These are phyloP conservation scores for Kryptolebias marmoratus DNA, from an alignment of 2,113 vertebrate species.

Conservation along the genomic window DNA sequence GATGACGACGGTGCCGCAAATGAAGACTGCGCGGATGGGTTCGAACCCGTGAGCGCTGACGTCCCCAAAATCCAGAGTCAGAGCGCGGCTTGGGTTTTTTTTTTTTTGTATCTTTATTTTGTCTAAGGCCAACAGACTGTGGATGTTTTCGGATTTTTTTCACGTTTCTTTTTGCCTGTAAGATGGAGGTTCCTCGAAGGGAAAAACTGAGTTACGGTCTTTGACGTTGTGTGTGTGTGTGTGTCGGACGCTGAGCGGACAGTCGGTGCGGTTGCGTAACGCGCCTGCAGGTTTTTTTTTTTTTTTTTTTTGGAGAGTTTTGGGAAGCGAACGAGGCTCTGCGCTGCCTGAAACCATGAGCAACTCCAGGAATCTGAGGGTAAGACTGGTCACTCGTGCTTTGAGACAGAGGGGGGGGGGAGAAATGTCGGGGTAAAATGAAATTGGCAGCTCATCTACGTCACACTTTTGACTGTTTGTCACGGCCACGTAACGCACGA, in stretches of 20 bases:
- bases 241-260: conserved; percentile 40
- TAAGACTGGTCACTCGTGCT: conserved; percentile 53
- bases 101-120: conserved; percentile 5
- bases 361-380: conserved; percentile 72
- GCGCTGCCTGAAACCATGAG: conserved; percentile 68
- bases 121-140: background rate
- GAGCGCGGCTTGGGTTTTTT: conserved; percentile 8
- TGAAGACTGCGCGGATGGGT: conserved; percentile 39
- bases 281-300: conserved; percentile 52
- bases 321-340: conserved; percentile 28
- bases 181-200: conserved; percentile 24
- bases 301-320: too few relatives aligned
- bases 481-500: conserved; percentile 1
- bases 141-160: conserved; percentile 4
- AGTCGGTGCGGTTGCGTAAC: conserved; percentile 66
- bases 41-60: conserved; percentile 46
- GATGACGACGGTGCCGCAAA: conserved; percentile 24
- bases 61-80: conserved; percentile 8
- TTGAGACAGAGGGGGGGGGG: background rate
- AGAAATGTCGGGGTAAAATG: conserved; percentile 3
- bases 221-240: conserved; percentile 35
- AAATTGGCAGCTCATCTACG: conserved; percentile 10
- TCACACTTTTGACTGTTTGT: conserved; percentile 4
- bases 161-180: background rate
- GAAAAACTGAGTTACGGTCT: conserved; percentile 59